Evolutionary conservation across 2,888 invertebrate species (phyloP).

Genomic region (Branchipolynoe longqiensis): DNA sequence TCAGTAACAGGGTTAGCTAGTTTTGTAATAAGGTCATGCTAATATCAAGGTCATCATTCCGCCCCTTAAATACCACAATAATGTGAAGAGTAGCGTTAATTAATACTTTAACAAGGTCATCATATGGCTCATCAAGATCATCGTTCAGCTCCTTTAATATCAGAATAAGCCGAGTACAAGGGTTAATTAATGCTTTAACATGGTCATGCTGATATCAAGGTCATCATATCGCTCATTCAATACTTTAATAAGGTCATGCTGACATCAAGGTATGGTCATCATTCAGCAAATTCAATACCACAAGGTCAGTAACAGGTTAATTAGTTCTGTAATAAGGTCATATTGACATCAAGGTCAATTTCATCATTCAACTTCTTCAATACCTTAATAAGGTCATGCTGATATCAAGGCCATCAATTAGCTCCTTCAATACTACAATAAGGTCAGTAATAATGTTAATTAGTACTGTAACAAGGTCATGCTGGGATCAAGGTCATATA

Average conservation of each 20-base stretch:
- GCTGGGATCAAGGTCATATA: slow-evolving; percentile 99
- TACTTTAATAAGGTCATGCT: slow-evolving; percentile 85
- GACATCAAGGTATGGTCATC: slow-evolving; percentile 99
- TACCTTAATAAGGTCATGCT: slow-evolving; percentile 99
- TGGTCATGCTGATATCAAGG: no score
- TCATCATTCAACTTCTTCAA: slow-evolving; percentile 99
- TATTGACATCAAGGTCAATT: slow-evolving; percentile 99
- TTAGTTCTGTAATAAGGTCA: no score
- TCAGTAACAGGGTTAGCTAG: no score
- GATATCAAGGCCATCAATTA: slow-evolving; percentile 91
- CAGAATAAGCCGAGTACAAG: slow-evolving; percentile 93
- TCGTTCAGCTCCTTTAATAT: slow-evolving; percentile 99
- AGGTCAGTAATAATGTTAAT: slow-evolving; percentile 96
- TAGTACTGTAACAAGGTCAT: no score
- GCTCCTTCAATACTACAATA: slow-evolving; percentile 86
- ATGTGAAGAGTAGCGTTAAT: no score
- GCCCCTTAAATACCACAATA: no score
- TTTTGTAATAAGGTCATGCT: no score
- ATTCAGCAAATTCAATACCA: slow-evolving; percentile 99
- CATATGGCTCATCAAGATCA: slow-evolving; percentile 93
- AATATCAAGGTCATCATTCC: no score
- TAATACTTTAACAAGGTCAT: no score
- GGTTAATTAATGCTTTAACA: neutral
- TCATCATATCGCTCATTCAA: neutral
- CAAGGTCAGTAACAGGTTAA: slow-evolving; percentile 96